A percentile compares a stretch with the other conserved stretches of the same genome.
These are phyloP conservation scores for Pluvialis apricaria DNA, from an alignment of 2,113 vertebrate genomes.

Conservation along the genomic window DNA sequence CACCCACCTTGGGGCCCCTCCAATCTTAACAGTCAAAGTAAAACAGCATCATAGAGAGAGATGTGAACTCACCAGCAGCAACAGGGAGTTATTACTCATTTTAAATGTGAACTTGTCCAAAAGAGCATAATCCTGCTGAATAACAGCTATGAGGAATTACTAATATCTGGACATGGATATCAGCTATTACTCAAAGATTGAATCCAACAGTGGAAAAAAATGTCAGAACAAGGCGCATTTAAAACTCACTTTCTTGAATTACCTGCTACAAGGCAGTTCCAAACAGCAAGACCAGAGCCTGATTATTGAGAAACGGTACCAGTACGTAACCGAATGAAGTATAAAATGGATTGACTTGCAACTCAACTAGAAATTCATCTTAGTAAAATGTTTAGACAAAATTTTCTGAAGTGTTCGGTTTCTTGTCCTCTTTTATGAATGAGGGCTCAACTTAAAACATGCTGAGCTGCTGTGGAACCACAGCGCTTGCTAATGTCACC, in stretches of 20 bases:
- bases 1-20: not conserved
- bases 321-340: not conserved
- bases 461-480: not conserved
- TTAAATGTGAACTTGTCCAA: not conserved
- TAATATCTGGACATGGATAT: not conserved
- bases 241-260: not conserved
- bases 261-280: not conserved
- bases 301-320: not conserved
- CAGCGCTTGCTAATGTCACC: slow-evolving; percentile 35
- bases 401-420: not conserved
- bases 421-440: not conserved
- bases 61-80: not conserved
- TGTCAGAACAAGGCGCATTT: not conserved
- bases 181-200: not conserved
- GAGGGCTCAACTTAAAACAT: not conserved
- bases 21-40: not conserved
- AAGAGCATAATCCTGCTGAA: not conserved
- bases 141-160: not conserved
- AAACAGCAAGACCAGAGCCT: not conserved
- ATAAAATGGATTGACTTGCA: not conserved
- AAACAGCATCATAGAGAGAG: not conserved
- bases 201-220: not conserved
- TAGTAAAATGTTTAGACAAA: not conserved
- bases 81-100: not conserved
- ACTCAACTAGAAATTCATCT: not conserved